Percentiles rank a stretch among this genome's conserved stretches.
Evolutionary conservation across 2,113 vertebrate genomes (phyloP).

Genomic region (Scomber scombrus): DNA sequence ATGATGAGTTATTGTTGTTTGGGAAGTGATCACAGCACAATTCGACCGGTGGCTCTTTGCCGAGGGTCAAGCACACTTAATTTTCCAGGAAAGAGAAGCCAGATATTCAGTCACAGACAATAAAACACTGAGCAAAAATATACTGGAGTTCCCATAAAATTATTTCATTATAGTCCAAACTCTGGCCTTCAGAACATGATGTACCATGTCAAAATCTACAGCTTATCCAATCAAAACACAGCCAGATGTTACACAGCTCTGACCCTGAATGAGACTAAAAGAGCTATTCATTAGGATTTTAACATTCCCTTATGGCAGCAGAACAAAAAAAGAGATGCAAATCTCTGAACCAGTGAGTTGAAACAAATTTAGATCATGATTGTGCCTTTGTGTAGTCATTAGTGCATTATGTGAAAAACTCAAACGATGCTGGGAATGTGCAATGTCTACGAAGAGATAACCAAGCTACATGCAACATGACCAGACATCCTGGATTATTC

Average conservation of each 20-base stretch:
- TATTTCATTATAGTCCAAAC: slow-evolving; percentile 63
- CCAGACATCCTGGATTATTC: slow-evolving; percentile 22
- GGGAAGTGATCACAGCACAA: slow-evolving; percentile 16
- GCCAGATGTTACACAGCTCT: slow-evolving; percentile 69
- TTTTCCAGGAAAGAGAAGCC: slow-evolving; percentile 52
- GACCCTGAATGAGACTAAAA: slow-evolving; percentile 27
- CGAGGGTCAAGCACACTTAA: slow-evolving; percentile 18
- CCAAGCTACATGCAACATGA: background rate
- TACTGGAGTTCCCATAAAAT: slow-evolving; percentile 63
- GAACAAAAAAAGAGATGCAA: background rate
- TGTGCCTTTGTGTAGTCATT: background rate
- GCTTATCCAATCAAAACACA: slow-evolving; percentile 78
- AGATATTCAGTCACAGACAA: slow-evolving; percentile 64
- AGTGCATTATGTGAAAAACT: slow-evolving; percentile 15
- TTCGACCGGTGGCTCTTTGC: slow-evolving; percentile 13
- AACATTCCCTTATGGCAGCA: slow-evolving; percentile 1
- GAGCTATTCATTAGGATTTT: slow-evolving; percentile 1
- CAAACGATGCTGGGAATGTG: background rate
- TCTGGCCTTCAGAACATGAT: slow-evolving; percentile 55
- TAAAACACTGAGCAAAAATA: slow-evolving; percentile 69
- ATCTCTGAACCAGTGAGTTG: background rate
- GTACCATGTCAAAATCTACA: slow-evolving; percentile 58
- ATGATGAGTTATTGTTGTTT: slow-evolving; percentile 14
- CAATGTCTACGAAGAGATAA: background rate
- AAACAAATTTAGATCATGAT: background rate